A percentile compares a stretch with the other conserved stretches of the same genome.
Evolutionary conservation across 2,888 invertebrate species (phyloP).

Genomic region (Ctenicera cuprea): DNA sequence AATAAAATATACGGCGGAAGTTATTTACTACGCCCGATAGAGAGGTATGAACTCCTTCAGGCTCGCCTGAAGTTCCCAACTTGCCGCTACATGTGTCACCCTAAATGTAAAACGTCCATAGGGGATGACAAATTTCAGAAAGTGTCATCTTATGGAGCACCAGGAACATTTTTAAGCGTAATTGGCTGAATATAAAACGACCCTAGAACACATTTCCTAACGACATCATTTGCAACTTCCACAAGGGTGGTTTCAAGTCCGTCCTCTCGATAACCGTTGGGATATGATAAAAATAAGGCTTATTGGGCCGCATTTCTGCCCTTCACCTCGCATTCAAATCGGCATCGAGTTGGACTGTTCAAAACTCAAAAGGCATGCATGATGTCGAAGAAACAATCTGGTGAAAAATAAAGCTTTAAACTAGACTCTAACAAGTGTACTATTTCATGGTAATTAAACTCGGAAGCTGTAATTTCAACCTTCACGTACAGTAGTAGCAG

Average conservation of each 20-base stretch:
- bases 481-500: background rate
- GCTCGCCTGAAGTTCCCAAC: constrained; percentile 32
- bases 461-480: constrained; percentile 14
- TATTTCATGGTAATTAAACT: constrained; percentile 16
- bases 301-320: constrained; percentile 21
- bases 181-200: constrained; percentile 62
- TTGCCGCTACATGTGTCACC: constrained; percentile 60
- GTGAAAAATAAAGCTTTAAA: background rate
- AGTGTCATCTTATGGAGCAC: constrained; percentile 62
- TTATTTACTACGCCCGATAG: constrained; percentile 57
- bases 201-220: constrained; percentile 62
- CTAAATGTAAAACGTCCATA: constrained; percentile 61
- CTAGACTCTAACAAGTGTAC: constrained; percentile 10
- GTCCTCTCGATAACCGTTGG: constrained; percentile 42
- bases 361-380: background rate
- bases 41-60: constrained; percentile 48
- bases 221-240: constrained; percentile 65
- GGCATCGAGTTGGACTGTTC: background rate
- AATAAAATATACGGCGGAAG: constrained; percentile 54
- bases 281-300: constrained; percentile 43
- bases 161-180: constrained; percentile 61
- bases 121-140: constrained; percentile 64
- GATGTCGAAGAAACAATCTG: background rate
- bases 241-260: constrained; percentile 55
- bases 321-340: background rate